These are phyloP conservation scores for Ormia ochracea DNA, from an alignment of 2,888 invertebrate species.

Conservation along the genomic window DNA sequence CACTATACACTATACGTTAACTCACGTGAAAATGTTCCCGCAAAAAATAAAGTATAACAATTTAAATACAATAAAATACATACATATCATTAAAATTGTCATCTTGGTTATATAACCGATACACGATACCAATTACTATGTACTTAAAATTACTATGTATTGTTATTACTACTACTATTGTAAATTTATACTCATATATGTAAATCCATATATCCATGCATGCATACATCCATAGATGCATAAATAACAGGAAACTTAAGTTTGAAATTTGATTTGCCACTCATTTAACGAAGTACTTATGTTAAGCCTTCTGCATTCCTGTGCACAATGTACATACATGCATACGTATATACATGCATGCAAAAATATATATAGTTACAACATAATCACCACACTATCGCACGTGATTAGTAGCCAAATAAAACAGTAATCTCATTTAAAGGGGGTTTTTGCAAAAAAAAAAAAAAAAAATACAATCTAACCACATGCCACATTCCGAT, in stretches of 20 bases:
- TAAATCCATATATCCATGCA: neutral
- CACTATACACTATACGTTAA: neutral
- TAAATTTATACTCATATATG: neutral
- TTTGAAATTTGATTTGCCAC: too few relatives aligned
- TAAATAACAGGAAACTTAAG: neutral
- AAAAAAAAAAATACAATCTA: too few relatives aligned
- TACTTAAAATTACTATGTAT: neutral
- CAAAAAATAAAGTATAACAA: neutral
- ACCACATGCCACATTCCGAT: too few relatives aligned
- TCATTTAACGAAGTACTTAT: too few relatives aligned
- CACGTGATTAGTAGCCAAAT: too few relatives aligned
- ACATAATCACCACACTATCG: too few relatives aligned
- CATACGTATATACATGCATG: too few relatives aligned
- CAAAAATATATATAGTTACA: too few relatives aligned
- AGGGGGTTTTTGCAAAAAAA: too few relatives aligned
- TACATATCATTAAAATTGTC: constrained; percentile 14
- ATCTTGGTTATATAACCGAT: neutral
- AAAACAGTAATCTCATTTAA: too few relatives aligned
- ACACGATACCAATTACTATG: neutral
- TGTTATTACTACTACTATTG: neutral
- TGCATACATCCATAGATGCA: neutral
- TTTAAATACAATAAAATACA: neutral
- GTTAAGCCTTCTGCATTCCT: too few relatives aligned
- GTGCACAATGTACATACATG: too few relatives aligned
- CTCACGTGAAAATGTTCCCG: neutral